Percentiles rank a stretch among this genome's conserved stretches.
Evolutionary conservation across 2,888 invertebrate genomes (phyloP).

Genomic region (Ptychoptera contaminata): DNA sequence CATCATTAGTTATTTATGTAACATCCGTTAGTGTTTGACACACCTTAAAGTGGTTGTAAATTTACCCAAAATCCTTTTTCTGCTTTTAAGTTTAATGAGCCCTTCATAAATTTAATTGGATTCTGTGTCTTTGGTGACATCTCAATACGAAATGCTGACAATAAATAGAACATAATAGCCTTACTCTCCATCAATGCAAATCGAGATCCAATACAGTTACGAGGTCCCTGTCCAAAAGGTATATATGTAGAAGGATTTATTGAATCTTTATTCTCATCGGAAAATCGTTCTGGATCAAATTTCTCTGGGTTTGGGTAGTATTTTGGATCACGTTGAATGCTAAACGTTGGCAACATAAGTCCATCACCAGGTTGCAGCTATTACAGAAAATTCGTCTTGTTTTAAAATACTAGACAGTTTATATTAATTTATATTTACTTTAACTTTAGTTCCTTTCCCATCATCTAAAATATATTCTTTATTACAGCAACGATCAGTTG

Average conservation of each 20-base stretch:
- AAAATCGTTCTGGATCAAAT: slow-evolving; percentile 35
- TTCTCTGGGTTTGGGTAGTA: slow-evolving; percentile 31
- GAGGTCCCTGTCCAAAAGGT: slow-evolving; percentile 35
- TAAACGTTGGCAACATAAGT: slow-evolving; percentile 19
- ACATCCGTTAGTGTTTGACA: too few relatives aligned
- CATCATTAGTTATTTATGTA: too few relatives aligned
- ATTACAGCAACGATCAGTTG: slow-evolving; percentile 34
- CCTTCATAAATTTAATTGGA: neutral
- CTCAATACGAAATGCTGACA: neutral
- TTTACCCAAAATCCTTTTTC: neutral
- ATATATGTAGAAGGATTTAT: slow-evolving; percentile 25
- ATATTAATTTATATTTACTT: neutral
- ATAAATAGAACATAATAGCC: neutral
- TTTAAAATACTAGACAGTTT: too few relatives aligned
- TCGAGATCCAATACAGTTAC: slow-evolving; percentile 5
- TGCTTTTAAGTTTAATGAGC: neutral
- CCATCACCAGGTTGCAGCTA: neutral
- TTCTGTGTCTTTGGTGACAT: neutral
- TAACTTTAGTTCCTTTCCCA: neutral
- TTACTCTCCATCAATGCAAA: slow-evolving; percentile 5
- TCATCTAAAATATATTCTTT: slow-evolving; percentile 23
- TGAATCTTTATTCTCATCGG: slow-evolving; percentile 30
- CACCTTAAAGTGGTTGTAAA: too few relatives aligned
- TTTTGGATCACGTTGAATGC: slow-evolving; percentile 28
- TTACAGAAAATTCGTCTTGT: too few relatives aligned